Percentiles rank a stretch among this genome's conserved stretches.
phyloP scores from a whole-genome alignment of 2,888 invertebrate genomes.

The Lymantria monacha region DNA sequence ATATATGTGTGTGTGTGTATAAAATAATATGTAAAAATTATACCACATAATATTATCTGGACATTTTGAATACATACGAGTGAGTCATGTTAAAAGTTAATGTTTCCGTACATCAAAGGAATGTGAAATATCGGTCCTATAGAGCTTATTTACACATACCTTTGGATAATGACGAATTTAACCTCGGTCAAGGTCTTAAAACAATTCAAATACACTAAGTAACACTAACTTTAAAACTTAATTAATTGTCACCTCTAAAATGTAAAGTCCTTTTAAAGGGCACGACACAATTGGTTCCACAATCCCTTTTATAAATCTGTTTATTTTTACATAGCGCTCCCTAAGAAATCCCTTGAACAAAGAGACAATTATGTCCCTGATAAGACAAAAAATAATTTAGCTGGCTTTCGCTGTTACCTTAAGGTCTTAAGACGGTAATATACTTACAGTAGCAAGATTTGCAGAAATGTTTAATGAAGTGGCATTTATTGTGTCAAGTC shows the following conservation, averaged over 20 bases:
- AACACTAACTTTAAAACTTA: conserved; percentile 4
- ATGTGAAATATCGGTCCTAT: too few species aligned
- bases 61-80: too few species aligned
- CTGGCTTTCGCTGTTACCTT: conserved; percentile 11
- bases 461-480: conserved; percentile 12
- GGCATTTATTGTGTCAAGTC: conserved; percentile 11
- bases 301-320: conserved; percentile 26
- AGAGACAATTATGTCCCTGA: conserved; percentile 22
- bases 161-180: too few species aligned
- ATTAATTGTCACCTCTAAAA: conserved; percentile 7
- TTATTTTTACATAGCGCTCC: conserved; percentile 19
- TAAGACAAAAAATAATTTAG: conserved; percentile 31
- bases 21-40: too few species aligned
- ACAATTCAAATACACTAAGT: not conserved
- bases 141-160: too few species aligned
- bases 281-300: conserved; percentile 12
- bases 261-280: conserved; percentile 3
- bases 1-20: too few species aligned
- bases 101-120: too few species aligned
- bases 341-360: conserved; percentile 16
- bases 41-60: too few species aligned
- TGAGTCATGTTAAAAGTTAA: too few species aligned
- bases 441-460: conserved; percentile 12
- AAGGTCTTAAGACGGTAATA: conserved; percentile 10
- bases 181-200: not conserved